A percentile compares a stretch with the other conserved stretches of the same genome.
These are phyloP conservation scores for Aplysina aerophoba DNA, from an alignment of 37 sponge, comb jelly and placozoan genomes.

Conservation along the genomic window DNA sequence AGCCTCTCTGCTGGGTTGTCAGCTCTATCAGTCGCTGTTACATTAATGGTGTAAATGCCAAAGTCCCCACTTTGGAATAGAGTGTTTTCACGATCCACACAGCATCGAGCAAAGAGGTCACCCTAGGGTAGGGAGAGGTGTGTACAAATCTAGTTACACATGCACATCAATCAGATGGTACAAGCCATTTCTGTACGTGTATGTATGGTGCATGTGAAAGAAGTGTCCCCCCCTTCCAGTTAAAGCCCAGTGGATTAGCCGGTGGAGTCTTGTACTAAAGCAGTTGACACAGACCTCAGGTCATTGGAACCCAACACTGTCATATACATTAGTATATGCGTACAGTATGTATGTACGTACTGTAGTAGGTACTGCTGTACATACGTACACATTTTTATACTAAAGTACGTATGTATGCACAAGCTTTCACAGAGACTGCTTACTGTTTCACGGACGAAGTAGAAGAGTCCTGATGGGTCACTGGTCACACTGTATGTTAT, in stretches of 20 bases:
- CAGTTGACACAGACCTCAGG: too few relatives aligned
- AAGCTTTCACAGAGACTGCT: not conserved
- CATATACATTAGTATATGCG: too few relatives aligned
- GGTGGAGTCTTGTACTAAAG: too few relatives aligned
- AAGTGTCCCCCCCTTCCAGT: too few relatives aligned
- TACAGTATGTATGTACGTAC: too few relatives aligned
- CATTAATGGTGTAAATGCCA: not conserved
- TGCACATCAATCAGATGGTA: not conserved
- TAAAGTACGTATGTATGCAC: too few relatives aligned
- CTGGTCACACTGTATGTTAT: not conserved
- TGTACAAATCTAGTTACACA: not conserved
- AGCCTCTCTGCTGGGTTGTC: not conserved
- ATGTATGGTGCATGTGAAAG: too few relatives aligned
- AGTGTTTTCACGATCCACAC: slow-evolving; percentile 19
- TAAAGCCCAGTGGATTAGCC: too few relatives aligned
- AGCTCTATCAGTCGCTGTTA: slow-evolving; percentile 12
- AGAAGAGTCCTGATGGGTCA: slow-evolving; percentile 11
- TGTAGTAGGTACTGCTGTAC: too few relatives aligned
- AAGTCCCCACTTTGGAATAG: not conserved
- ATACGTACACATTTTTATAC: too few relatives aligned
- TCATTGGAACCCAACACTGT: too few relatives aligned
- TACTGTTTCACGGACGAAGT: not conserved
- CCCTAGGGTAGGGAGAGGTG: not conserved
- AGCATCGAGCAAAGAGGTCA: slow-evolving; percentile 20
- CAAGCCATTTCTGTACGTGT: too few relatives aligned